These are phyloP conservation scores for Eremobia ochroleuca DNA, from an alignment of 2,888 invertebrate species.

Conservation along the genomic window DNA sequence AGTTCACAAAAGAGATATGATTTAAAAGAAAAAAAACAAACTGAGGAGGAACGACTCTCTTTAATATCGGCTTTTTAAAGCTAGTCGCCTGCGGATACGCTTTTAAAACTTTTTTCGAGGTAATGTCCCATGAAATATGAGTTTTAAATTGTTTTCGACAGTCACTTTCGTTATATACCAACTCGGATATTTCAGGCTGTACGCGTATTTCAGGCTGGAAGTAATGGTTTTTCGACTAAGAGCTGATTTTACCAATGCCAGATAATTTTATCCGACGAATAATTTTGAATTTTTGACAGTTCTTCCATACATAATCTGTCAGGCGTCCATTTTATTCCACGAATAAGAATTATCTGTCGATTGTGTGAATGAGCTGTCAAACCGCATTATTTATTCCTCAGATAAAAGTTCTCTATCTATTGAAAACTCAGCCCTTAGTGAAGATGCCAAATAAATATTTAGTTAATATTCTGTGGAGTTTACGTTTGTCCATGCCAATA, in stretches of 20 bases:
- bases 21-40: slow-evolving; percentile 75
- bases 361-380: too few species aligned
- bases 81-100: slow-evolving; percentile 68
- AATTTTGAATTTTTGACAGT: too few species aligned
- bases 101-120: slow-evolving; percentile 71
- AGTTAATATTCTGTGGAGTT: neutral
- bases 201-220: neutral
- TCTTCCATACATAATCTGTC: too few species aligned
- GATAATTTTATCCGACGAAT: too few species aligned
- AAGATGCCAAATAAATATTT: neutral
- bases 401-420: too few species aligned
- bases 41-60: slow-evolving; percentile 61
- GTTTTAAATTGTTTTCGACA: slow-evolving; percentile 60
- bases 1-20: slow-evolving; percentile 76
- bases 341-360: too few species aligned
- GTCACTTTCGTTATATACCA: slow-evolving; percentile 21
- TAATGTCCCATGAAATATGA: slow-evolving; percentile 65
- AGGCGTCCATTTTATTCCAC: too few species aligned
- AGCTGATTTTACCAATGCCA: too few species aligned
- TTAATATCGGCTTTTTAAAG: slow-evolving; percentile 75
- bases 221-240: neutral
- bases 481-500: neutral
- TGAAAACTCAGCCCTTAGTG: neutral
- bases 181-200: slow-evolving; percentile 20
- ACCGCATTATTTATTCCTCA: too few species aligned